Evolutionary conservation across 2,113 vertebrate genomes (phyloP), one percentile per base, ranked within the genome.

Genomic region (Canis aureus): DNA sequence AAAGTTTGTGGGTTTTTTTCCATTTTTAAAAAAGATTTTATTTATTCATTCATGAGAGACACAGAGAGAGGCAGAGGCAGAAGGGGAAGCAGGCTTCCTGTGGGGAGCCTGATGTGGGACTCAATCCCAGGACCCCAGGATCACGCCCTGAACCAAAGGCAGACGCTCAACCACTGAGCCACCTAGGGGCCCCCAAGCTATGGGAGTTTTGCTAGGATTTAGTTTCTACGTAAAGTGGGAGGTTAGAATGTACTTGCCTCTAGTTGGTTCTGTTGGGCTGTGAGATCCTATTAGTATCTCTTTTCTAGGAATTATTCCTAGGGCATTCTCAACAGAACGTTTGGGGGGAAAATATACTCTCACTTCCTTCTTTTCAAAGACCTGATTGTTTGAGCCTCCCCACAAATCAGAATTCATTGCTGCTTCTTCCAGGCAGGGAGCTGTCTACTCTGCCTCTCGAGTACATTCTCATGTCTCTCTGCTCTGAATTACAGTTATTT

Each of bases 361-460:
- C 27, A 32, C 64, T 89, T 71, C 22, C 43, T 85, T 92, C 43
- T 43, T 95, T 85, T 80, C 43, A 29, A 94, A 89, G 81, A n/a
- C 81, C 29, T 80, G 23, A 23, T 51, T 87, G 20, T 78, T 93
- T 59, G 16, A 43, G 49, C 35, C 32, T 32, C 92, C n/a, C 11
- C 29, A 66, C 38, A 81, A 59, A 57, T 49, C 38, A 82, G 73
- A 90, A 89, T 43, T 67, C 51, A 60, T 43, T 81, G 19, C 43
- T 83, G 19, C 29, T 86, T 32, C 43, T 71, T 66, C 76, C 11
- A 23, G 51, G 1, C 13, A 0, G 8, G 43, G 25, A 92, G n/a
- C 25, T 16, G 15, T 9, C 27, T 1, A 16, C 20, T 71, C 67
- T 83, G 20, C 12, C 29, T 43, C 15, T 66, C 6, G 29, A 64